phyloP scores from a whole-genome alignment of 2,888 invertebrate species.

The Mylabris sibirica region DNA sequence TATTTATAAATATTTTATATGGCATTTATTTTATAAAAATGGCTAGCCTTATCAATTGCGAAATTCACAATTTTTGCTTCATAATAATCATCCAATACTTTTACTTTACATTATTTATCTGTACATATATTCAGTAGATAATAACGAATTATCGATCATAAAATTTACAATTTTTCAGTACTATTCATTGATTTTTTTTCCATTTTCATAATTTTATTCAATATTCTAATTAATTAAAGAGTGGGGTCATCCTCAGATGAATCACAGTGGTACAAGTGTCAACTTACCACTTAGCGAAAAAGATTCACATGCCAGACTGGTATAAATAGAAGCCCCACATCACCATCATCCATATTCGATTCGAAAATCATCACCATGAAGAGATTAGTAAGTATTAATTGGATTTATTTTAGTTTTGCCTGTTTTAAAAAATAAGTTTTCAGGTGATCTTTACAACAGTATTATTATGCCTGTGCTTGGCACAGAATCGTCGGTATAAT shows the following conservation, averaged over 20 bases:
- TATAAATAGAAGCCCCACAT: slow-evolving; percentile 23
- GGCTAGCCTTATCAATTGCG: background rate
- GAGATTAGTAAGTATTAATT: slow-evolving; percentile 22
- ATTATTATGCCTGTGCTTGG: slow-evolving; percentile 8
- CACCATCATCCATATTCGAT: slow-evolving; percentile 15
- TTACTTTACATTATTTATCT: background rate
- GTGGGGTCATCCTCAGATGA: background rate
- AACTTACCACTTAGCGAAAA: background rate
- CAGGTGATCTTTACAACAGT: slow-evolving; percentile 19
- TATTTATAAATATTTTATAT: background rate
- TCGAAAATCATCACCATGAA: slow-evolving; percentile 21
- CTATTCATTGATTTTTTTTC: no score
- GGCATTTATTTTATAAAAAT: background rate
- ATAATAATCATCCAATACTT: background rate
- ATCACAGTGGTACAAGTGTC: background rate
- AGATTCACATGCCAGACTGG: background rate
- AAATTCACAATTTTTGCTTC: background rate
- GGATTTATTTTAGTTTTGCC: slow-evolving; percentile 8
- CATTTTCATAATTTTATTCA: background rate
- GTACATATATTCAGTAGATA: background rate
- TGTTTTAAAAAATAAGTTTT: background rate
- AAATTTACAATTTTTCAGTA: background rate
- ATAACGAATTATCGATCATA: background rate
- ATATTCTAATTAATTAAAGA: background rate
- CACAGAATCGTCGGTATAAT: background rate